Evolutionary conservation across 1,140 invertebrate species (phyloP), one percentile per base, ranked within the genome.

Genomic region (Aphis craccivora): DNA sequence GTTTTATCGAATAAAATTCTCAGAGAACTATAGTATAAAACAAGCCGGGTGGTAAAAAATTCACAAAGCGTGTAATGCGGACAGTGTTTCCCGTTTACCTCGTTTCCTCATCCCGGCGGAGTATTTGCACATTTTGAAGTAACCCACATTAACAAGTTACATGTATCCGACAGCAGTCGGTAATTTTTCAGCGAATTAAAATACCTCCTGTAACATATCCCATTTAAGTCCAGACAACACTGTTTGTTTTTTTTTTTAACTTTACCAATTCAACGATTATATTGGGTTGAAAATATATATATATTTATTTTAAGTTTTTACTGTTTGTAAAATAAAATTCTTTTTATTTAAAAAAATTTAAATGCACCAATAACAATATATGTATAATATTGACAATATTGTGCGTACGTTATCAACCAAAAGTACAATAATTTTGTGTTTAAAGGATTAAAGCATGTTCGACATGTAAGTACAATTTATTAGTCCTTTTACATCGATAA

Each of bases 1-100:
- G 45, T 76, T 83, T 92, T 92, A 92, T 92, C 48, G 45, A 92
- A 92, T 92, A 83, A 92, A 92, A 92, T 92, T 43, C n/a, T 45
- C 35, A 51, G 43, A 83, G 51, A 83, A 37, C 14, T 48, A 40
- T 40, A 25, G 45, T 76, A 76, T n/a, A 76, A 76, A 35, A 20
- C n/a, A n/a, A 30, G n/a, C 11, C 6, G 51, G 25, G 7, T n/a
- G 37, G 67, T 45, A 37, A 51, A n/a, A 76, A 92, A 92, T 83
- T 48, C 90, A 83, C n/a, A 83, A 37, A 37, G n/a, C 45, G n/a
- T 81, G 76, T 92, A 92, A 83, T 25, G 25, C 45, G 23, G 40
- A 30, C 53, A 67, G 25, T 43, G 23, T 92, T 83, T 83, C 90
- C 35, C 67, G n/a, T 48, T 83, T 83, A 51, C 11, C 11, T 37